These are phyloP conservation scores for Gallinago nigripennis DNA, from an alignment of 2,797 vertebrate species.

Conservation along the genomic window DNA sequence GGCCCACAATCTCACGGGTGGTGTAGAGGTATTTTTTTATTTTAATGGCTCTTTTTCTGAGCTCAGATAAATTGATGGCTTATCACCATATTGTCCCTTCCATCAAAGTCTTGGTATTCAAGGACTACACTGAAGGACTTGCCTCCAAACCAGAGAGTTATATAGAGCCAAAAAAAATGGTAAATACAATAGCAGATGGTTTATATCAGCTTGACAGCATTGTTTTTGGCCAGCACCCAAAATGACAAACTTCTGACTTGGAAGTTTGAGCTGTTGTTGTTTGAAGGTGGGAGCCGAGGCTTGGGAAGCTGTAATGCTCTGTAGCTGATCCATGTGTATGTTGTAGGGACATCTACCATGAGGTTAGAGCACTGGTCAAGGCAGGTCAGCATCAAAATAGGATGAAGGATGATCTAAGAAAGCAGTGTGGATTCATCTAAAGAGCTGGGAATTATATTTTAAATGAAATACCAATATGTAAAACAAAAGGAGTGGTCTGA, in stretches of 20 bases:
- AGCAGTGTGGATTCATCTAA: background rate
- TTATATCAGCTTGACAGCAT: slow-evolving; percentile 45
- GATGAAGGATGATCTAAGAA: background rate
- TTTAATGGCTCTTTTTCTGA: background rate
- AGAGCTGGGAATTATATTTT: background rate
- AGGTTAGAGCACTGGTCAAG: background rate
- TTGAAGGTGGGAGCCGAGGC: background rate
- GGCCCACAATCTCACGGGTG: background rate
- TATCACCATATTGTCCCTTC: background rate
- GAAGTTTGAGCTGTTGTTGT: background rate
- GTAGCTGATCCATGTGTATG: rapidly evolving
- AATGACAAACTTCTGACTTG: background rate
- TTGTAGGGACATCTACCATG: background rate
- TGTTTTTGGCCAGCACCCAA: background rate
- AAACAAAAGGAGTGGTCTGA: background rate
- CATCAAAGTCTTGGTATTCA: background rate
- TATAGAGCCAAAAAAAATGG: background rate
- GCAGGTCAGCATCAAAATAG: background rate
- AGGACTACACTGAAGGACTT: slow-evolving; percentile 24
- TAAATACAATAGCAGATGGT: slow-evolving; percentile 47
- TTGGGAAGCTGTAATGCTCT: background rate
- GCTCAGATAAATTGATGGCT: background rate
- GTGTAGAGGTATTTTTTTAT: background rate
- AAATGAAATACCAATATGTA: background rate
- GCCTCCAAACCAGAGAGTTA: background rate